A percentile compares a stretch with the other conserved stretches of the same genome.
Conservation (phyloP, 2,113 vertebrate species). For the Atrichornis clamosus region DNA sequence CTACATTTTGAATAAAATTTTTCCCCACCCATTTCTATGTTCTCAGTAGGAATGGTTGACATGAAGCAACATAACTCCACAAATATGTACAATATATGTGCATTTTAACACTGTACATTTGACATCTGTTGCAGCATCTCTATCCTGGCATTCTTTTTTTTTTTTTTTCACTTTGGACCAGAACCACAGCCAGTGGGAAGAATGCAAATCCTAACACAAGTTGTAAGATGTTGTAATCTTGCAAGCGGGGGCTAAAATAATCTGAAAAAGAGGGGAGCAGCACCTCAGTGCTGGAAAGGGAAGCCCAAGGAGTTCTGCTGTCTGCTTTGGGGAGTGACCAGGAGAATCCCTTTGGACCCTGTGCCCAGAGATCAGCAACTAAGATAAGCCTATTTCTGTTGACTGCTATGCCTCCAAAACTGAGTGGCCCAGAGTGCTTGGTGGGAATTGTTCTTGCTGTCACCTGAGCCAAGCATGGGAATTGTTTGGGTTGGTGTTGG, state of each 20-base stretch:
- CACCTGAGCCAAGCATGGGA: neutral
- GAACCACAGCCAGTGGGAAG: fast-evolving
- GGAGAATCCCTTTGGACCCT: neutral
- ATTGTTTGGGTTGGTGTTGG: neutral
- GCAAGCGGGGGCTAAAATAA: neutral
- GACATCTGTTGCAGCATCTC: neutral
- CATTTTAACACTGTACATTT: neutral
- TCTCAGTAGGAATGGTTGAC: neutral
- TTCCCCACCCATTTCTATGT: neutral
- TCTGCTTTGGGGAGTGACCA: neutral
- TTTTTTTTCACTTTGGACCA: neutral
- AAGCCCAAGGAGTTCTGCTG: neutral
- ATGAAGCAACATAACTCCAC: neutral
- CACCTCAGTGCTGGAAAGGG: neutral
- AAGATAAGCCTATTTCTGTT: neutral
- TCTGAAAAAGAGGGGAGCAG: neutral
- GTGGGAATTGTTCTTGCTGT: neutral
- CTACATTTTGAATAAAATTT: neutral
- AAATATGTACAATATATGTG: neutral
- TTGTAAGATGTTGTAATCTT: neutral
- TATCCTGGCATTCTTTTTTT: neutral
- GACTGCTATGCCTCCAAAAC: neutral
- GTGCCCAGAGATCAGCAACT: neutral
- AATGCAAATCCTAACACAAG: neutral
- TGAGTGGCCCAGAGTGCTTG: neutral